A percentile compares a stretch with the other conserved stretches of the same genome.
phyloP scores from a whole-genome alignment of 2,888 invertebrate genomes.

The Ceraclea dissimilis region DNA sequence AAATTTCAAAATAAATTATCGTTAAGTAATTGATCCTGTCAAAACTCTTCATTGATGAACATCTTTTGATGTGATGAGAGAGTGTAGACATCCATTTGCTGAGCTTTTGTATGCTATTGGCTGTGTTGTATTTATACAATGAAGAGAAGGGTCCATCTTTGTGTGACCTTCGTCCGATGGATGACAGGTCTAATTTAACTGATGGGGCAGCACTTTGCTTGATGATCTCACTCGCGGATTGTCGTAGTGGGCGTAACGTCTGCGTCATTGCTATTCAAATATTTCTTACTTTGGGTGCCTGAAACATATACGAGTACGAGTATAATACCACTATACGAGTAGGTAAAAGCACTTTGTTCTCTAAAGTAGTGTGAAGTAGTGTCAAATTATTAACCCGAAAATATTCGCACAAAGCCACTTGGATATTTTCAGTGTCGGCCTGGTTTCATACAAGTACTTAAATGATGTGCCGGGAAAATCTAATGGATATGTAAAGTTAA shows the following conservation, averaged over 20 bases:
- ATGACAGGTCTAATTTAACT: conserved; percentile 7
- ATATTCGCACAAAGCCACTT: too few species aligned
- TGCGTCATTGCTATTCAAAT: background rate
- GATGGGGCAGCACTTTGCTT: conserved; percentile 13
- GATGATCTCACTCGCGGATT: conserved; percentile 9
- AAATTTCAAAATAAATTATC: conserved; percentile 1
- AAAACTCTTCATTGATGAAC: background rate
- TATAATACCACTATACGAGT: too few species aligned
- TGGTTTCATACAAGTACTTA: too few species aligned
- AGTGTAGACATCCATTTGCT: background rate
- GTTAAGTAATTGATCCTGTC: conserved; percentile 1
- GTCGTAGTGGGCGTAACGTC: conserved; percentile 4
- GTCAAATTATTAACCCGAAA: too few species aligned
- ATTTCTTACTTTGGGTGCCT: too few species aligned
- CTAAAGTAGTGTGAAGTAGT: too few species aligned
- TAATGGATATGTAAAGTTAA: too few species aligned
- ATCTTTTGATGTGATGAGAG: background rate
- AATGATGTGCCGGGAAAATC: too few species aligned
- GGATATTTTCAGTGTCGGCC: too few species aligned
- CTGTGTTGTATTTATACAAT: background rate
- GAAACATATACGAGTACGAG: too few species aligned
- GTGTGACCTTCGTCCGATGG: background rate
- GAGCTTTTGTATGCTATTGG: background rate
- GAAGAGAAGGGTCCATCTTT: background rate
- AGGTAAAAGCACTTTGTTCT: too few species aligned